A percentile compares a stretch with the other conserved stretches of the same genome.
Evolutionary conservation across 2,888 invertebrate genomes (phyloP).

Genomic region (Melanostoma scalare): DNA sequence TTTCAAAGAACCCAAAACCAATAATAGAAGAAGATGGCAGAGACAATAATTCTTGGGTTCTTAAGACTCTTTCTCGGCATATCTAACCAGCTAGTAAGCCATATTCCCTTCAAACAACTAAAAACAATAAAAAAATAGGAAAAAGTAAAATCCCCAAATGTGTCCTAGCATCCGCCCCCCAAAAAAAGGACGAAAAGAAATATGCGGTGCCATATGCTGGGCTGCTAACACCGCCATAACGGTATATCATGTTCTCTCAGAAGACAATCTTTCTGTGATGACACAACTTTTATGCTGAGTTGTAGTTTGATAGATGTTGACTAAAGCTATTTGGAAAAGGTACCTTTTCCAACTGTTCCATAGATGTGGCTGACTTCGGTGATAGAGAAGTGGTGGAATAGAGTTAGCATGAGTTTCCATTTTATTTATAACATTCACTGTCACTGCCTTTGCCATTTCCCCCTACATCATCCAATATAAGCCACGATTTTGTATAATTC

Average conservation of each 20-base stretch:
- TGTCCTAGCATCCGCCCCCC: constrained; percentile 56
- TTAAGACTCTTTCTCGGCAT: constrained; percentile 27
- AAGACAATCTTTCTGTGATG: constrained; percentile 54
- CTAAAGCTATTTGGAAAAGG: constrained; percentile 41
- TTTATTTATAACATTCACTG: constrained; percentile 24
- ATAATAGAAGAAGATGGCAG: constrained; percentile 55
- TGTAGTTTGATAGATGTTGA: constrained; percentile 72
- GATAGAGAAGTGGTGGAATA: constrained; percentile 23
- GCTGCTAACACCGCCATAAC: constrained; percentile 67
- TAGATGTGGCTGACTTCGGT: constrained; percentile 18
- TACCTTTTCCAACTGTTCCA: constrained; percentile 12
- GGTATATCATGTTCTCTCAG: constrained; percentile 57
- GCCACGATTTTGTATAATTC: constrained; percentile 70
- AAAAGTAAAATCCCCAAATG: constrained; percentile 52
- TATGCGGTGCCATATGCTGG: constrained; percentile 70
- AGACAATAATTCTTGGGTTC: constrained; percentile 56
- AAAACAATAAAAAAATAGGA: constrained; percentile 67
- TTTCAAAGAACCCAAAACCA: constrained; percentile 33
- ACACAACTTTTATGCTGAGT: constrained; percentile 72
- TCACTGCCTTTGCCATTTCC: not conserved
- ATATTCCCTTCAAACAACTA: constrained; percentile 56
- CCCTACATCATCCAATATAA: constrained; percentile 34
- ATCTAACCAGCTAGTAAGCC: constrained; percentile 41
- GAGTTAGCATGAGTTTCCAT: constrained; percentile 27
- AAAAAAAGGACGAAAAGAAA: constrained; percentile 53